These are phyloP conservation scores for Ladona fulva DNA, from an alignment of 1,140 invertebrate genomes.

Conservation along the genomic window DNA sequence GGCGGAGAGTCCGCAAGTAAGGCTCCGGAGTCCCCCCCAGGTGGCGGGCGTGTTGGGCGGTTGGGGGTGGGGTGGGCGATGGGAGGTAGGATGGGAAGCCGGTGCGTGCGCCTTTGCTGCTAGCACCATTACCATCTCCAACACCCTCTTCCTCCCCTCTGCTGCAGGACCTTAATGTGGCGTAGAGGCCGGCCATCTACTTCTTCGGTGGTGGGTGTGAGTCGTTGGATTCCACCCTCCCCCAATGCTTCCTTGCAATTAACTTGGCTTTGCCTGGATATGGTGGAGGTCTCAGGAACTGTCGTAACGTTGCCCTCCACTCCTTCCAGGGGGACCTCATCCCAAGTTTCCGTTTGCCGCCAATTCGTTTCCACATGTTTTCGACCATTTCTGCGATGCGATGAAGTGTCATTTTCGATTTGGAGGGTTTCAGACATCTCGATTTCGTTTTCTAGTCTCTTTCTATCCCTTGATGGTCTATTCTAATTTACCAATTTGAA, in stretches of 20 bases:
- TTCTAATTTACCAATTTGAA: too few species aligned
- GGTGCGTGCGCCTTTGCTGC: not conserved
- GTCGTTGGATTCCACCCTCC: not conserved
- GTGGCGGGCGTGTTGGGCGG: too few species aligned
- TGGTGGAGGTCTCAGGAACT: not conserved
- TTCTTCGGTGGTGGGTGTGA: not conserved
- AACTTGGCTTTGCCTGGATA: not conserved
- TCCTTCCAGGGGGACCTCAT: too few species aligned
- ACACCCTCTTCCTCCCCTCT: not conserved
- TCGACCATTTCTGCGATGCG: too few species aligned
- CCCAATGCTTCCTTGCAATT: not conserved
- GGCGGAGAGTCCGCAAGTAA: not conserved
- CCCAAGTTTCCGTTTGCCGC: too few species aligned
- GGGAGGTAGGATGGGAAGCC: not conserved
- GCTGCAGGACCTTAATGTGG: not conserved
- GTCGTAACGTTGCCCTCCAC: too few species aligned
- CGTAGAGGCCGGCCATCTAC: not conserved
- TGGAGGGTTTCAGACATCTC: too few species aligned
- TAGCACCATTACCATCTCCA: not conserved
- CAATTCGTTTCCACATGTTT: too few species aligned
- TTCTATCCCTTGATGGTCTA: too few species aligned
- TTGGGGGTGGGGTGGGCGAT: too few species aligned
- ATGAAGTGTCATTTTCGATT: too few species aligned
- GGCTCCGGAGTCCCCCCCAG: not conserved
- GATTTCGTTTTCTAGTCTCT: too few species aligned